Evolutionary conservation across 2,113 vertebrate species (phyloP).

Genomic region (Pomatorhinus ruficollis): DNA sequence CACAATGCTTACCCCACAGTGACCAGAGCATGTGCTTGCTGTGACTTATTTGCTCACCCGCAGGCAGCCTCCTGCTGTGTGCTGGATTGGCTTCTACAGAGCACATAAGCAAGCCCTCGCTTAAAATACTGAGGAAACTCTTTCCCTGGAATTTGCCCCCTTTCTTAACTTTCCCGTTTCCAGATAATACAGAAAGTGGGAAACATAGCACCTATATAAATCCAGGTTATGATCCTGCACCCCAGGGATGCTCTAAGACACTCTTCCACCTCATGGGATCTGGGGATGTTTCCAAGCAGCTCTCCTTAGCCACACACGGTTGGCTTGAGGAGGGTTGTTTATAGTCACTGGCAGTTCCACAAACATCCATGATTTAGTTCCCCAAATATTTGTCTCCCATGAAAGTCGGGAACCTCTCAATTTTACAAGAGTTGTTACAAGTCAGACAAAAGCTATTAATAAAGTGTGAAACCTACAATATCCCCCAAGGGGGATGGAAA

Average conservation of each 20-base stretch:
- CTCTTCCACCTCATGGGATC: neutral
- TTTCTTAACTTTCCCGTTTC: neutral
- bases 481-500: constrained; percentile 17
- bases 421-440: constrained; percentile 8
- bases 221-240: neutral
- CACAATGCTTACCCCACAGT: neutral
- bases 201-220: neutral
- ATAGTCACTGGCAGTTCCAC: neutral
- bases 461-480: constrained; percentile 2
- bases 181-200: neutral
- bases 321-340: neutral
- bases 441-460: constrained; percentile 34
- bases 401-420: constrained; percentile 12
- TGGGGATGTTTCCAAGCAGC: neutral
- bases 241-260: neutral
- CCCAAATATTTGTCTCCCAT: neutral
- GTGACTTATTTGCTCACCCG: neutral
- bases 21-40: neutral
- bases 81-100: neutral
- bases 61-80: neutral
- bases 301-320: neutral
- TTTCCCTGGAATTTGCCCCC: neutral
- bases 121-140: neutral
- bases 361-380: neutral
- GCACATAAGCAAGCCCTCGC: fast-evolving